Conservation (phyloP, 2,888 invertebrate genomes). For the Euclidia mi region DNA sequence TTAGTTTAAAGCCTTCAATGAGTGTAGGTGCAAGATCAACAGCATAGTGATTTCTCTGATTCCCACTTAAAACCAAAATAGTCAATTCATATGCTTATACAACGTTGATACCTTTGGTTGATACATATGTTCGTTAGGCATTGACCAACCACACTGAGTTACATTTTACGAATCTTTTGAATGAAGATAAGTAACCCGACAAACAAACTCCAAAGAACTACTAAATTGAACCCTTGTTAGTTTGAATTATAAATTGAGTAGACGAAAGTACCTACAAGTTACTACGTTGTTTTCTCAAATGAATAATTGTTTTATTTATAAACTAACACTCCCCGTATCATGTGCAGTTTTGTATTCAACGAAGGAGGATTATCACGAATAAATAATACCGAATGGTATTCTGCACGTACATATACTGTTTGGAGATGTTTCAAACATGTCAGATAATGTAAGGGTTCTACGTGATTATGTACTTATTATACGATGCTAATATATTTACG, state of each 20-base stretch:
- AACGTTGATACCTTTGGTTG: too few relatives aligned
- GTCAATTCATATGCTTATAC: too few relatives aligned
- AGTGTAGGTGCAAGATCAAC: too few relatives aligned
- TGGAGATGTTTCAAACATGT: conserved; percentile 49
- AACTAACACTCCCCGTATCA: conserved; percentile 24
- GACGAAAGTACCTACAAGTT: neutral
- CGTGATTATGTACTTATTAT: conserved; percentile 40
- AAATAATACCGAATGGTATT: conserved; percentile 39
- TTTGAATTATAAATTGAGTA: conserved; percentile 18
- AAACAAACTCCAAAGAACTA: neutral
- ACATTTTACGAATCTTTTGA: too few relatives aligned
- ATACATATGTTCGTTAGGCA: too few relatives aligned
- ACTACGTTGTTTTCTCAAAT: conserved; percentile 13
- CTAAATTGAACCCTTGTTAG: conserved; percentile 13
- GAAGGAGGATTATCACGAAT: conserved; percentile 33
- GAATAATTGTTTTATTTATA: conserved; percentile 35
- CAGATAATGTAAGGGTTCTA: conserved; percentile 43
- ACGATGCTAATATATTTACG: conserved; percentile 27
- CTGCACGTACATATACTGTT: conserved; percentile 28
- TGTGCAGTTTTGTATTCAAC: conserved; percentile 28
- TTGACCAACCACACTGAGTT: too few relatives aligned
- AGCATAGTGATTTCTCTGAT: too few relatives aligned
- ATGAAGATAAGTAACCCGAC: neutral
- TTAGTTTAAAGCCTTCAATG: too few relatives aligned
- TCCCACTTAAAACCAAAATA: too few relatives aligned